These are phyloP conservation scores for Botrylloides violaceus DNA, from an alignment of 23 tunicate species.

Conservation along the genomic window DNA sequence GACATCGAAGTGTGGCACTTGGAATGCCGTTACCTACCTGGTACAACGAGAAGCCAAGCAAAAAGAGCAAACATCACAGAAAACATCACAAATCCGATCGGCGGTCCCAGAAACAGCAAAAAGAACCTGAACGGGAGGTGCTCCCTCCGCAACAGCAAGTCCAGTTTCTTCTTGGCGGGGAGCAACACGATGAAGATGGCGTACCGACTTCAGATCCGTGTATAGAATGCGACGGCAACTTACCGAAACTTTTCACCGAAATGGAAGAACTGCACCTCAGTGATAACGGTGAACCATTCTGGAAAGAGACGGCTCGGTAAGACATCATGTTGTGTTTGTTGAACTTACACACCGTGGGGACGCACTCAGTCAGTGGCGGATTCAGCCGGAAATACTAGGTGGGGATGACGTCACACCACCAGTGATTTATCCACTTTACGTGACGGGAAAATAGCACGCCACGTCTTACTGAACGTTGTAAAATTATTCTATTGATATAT, in stretches of 20 bases:
- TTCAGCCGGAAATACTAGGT: no score
- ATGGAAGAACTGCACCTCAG: conserved; percentile 72
- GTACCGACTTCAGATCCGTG: neutral
- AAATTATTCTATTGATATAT: no score
- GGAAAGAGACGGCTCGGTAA: conserved; percentile 91
- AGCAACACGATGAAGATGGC: conserved; percentile 17
- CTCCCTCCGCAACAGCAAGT: conserved; percentile 84
- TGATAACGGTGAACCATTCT: conserved; percentile 49
- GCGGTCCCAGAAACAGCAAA: neutral
- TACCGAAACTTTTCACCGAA: conserved; percentile 78
- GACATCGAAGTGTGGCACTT: conserved; percentile 63
- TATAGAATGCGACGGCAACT: conserved; percentile 13
- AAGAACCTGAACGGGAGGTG: conserved; percentile 20
- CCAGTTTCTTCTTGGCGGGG: conserved; percentile 69
- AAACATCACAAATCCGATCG: conserved; percentile 4
- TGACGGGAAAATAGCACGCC: no score
- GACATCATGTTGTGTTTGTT: no score
- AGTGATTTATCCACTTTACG: no score
- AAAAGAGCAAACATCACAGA: conserved; percentile 50
- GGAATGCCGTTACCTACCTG: conserved; percentile 51
- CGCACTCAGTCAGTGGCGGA: no score
- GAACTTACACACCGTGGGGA: no score
- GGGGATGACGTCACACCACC: no score
- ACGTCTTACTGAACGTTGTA: no score
- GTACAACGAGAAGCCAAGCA: conserved; percentile 33